Evolutionary conservation across 2,113 vertebrate genomes (phyloP).

Genomic region (Murina feae): DNA sequence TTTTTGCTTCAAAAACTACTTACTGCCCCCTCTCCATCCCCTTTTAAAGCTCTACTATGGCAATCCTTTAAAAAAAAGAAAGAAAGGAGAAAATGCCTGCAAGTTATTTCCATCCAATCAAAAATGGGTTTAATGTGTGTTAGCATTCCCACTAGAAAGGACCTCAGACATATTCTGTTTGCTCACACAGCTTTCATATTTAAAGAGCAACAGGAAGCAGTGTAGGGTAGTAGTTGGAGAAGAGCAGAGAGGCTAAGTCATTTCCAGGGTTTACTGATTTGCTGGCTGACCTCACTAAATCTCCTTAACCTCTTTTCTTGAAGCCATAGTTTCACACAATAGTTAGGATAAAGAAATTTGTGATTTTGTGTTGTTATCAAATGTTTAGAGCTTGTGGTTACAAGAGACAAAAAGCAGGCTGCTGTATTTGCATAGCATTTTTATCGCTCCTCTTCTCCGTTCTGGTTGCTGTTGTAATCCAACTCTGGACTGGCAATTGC

Average conservation of each 20-base stretch:
- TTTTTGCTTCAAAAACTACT: background rate
- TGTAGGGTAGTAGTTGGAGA: background rate
- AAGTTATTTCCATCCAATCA: conserved; percentile 24
- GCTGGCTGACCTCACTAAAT: conserved; percentile 38
- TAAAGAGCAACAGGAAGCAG: background rate
- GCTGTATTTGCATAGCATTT: background rate
- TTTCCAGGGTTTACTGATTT: conserved; percentile 37
- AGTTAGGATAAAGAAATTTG: conserved; percentile 31
- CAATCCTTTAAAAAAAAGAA: background rate
- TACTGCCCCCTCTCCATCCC: background rate
- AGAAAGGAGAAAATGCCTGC: background rate
- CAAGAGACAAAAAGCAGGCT: conserved; percentile 27
- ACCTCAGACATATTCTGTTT: background rate
- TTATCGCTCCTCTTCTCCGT: background rate
- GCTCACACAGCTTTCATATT: conserved; percentile 23
- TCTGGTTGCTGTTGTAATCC: background rate
- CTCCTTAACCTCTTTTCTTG: conserved; percentile 39
- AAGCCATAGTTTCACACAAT: conserved; percentile 46
- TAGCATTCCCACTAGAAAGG: background rate
- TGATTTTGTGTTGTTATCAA: conserved; percentile 43
- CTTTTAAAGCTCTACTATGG: background rate
- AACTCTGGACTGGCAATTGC: background rate
- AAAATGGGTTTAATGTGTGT: background rate
- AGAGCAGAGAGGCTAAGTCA: background rate
- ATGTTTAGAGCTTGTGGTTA: conserved; percentile 29